Base-by-base conservation (phyloP, 2,797 vertebrate genomes). In the Mastacembelus armatus region DNA sequence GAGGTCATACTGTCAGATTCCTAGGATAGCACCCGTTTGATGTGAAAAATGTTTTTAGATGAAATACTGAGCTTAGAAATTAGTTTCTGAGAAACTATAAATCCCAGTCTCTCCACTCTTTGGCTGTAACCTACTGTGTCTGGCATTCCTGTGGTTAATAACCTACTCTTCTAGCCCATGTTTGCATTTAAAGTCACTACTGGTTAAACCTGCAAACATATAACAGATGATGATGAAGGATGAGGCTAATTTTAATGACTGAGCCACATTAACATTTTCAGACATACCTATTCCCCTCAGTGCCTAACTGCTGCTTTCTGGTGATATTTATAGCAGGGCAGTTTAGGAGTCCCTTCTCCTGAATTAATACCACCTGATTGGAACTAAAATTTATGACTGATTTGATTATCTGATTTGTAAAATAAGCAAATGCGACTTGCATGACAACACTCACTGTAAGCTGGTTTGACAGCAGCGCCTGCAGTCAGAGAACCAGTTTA, bases 71-170 rank as follows among this genome's bases (percentile, higher is more conserved):
- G 39, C 8, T 45, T 1, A 3, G n/a, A 43, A 33, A 62, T 67
- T 65, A 48, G 16, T 49, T 39, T 48, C 26, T 35, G 11, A 19
- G 22, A 50, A 2, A 0, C 47, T 32, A 35, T 80, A 33, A 52
- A 75, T 67, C 36, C 16, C 9, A 39, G n/a, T 66, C 27, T 22
- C 1, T 38, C 21, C 19, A 5, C 44, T 56, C 18, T 69, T 32
- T 74, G 30, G 62, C 62, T 74, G 40, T 69, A 58, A 71, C 78
- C 58, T 64, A 55, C 66, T 64, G 69, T 70, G 50, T 47, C 44
- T 56, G 40, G 38, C 84, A 85, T 89, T 91, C 81, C 80, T 84
- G 60, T 11, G 60, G 83, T 87, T 77, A 84, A 85, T 83, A 45
- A 85, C 87, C 66, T 12, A 78, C 69, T 44, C 57, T 9, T 2